Conservation (phyloP, 2,797 vertebrate genomes). For the Acanthurus tractus region DNA sequence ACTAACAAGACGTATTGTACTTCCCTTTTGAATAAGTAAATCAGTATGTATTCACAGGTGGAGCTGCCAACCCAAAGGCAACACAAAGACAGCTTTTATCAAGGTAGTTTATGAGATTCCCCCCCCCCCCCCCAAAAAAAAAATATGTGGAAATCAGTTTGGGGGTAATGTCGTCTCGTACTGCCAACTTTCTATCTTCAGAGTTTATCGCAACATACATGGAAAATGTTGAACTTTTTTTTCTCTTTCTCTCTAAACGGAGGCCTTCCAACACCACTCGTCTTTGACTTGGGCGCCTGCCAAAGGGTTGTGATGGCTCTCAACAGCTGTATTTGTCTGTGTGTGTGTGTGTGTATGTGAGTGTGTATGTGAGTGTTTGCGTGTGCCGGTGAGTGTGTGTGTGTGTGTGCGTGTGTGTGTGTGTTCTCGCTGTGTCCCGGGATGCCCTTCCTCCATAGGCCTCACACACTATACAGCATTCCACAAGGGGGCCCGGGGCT, state of each 20-base stretch:
- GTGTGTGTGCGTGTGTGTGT: slow-evolving; percentile 33
- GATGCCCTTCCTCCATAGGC: slow-evolving; percentile 85
- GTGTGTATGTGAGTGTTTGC: slow-evolving; percentile 63
- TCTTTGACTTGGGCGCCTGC: slow-evolving; percentile 81
- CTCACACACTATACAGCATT: slow-evolving; percentile 83
- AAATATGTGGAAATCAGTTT: slow-evolving; percentile 61
- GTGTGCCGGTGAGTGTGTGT: slow-evolving; percentile 49
- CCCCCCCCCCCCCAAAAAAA: slow-evolving; percentile 1
- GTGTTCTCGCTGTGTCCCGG: slow-evolving; percentile 79
- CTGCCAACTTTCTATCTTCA: slow-evolving; percentile 73
- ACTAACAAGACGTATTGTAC: slow-evolving; percentile 21
- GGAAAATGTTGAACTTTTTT: slow-evolving; percentile 71
- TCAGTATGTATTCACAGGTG: slow-evolving; percentile 43
- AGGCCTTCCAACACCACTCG: slow-evolving; percentile 72
- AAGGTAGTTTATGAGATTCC: slow-evolving; percentile 46
- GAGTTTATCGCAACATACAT: slow-evolving; percentile 78
- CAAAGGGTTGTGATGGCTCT: slow-evolving; percentile 81
- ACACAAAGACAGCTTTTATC: slow-evolving; percentile 57
- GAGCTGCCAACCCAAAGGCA: slow-evolving; percentile 40
- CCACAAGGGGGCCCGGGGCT: slow-evolving; percentile 80
- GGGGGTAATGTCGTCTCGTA: slow-evolving; percentile 40
- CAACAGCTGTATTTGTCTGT: slow-evolving; percentile 86
- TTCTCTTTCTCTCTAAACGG: slow-evolving; percentile 62
- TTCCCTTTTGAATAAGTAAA: slow-evolving; percentile 21
- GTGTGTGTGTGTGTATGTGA: slow-evolving; percentile 80